Evolutionary conservation across 23 tunicate genomes (phyloP).

Genomic region (Styela clava): DNA sequence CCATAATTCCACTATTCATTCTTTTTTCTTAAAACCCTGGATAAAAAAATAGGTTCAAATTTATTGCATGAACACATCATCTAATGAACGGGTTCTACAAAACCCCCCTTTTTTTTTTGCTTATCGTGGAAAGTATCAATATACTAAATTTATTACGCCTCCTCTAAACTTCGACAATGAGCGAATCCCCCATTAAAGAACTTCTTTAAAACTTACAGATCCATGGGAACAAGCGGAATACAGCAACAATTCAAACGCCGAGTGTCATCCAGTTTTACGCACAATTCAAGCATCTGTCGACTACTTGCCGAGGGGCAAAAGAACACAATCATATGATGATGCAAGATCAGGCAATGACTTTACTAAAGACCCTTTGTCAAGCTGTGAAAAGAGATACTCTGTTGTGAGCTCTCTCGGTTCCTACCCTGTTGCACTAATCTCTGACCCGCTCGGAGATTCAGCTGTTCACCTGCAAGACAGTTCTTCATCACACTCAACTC

Average conservation of each 20-base stretch:
- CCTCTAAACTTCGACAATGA: no score
- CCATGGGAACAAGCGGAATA: not conserved
- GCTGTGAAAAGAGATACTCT: not conserved
- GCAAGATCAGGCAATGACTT: not conserved
- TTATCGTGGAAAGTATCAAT: no score
- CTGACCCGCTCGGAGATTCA: not conserved
- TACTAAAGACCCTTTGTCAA: not conserved
- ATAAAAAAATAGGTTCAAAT: no score
- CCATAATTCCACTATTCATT: no score
- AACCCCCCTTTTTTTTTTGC: no score
- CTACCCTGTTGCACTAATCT: not conserved
- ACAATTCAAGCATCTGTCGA: not conserved
- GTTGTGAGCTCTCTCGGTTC: not conserved
- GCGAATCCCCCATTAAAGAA: no score
- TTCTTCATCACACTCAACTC: conserved; percentile 1
- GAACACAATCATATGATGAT: not conserved
- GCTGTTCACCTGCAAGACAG: conserved; percentile 15
- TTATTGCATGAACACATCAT: no score
- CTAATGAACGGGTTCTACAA: no score
- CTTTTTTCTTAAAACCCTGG: no score
- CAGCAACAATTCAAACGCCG: not conserved
- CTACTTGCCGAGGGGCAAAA: not conserved
- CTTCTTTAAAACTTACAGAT: not conserved
- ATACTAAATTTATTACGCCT: no score
- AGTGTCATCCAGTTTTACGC: not conserved